Base-by-base conservation (phyloP, 2,797 vertebrate genomes). In the Lutjanus campechanus region DNA sequence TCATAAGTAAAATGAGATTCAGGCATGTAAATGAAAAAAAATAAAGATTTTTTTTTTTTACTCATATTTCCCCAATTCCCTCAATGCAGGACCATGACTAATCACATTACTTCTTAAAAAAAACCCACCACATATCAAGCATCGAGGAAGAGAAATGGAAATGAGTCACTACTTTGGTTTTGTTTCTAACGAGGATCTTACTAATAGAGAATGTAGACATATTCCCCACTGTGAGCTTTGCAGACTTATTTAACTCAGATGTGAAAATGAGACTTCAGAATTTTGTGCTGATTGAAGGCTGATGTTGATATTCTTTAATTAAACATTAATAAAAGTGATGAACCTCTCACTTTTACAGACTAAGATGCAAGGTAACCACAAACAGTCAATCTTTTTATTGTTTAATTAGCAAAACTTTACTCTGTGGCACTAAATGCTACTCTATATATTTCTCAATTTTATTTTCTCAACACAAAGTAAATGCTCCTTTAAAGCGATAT, bases 131-230 rank as follows among this genome's bases (percentile, higher is more conserved):
- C 19, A 51, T 43, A 55, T 19, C 1, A 0, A 29, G 11, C 41
- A 46, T 53, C 8, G 25, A 5, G 7, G 10, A 63, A 15, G 29
- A 15, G 29, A 20, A 49, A 54, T 56, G 50, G 12, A 16, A 19
- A 2, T 69, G 15, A 50, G 22, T 69, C 59, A 58, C 66, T n/a
- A 5, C 17, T 58, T 51, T 65, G 36, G 17, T 49, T 69, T 76
- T 47, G 7, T 56, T 22, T 22, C 17, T 11, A 7, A 25, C 9
- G n/a, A 60, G 3, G 40, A 25, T 29, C 11, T 40, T n/a, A 53
- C 20, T 19, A 51, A 73, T 36, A 15, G 25, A n/a, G 46, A 50
- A 41, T 20, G 10, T 44, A 22, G 51, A 56, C 11, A 71, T 11
- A 12, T 72, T 22, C 25, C 13, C 11, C 15, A 47, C 7, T 53